Percentiles rank a stretch among this genome's conserved stretches.
phyloP scores from a whole-genome alignment of 1,140 invertebrate species.

The Formica selysi region DNA sequence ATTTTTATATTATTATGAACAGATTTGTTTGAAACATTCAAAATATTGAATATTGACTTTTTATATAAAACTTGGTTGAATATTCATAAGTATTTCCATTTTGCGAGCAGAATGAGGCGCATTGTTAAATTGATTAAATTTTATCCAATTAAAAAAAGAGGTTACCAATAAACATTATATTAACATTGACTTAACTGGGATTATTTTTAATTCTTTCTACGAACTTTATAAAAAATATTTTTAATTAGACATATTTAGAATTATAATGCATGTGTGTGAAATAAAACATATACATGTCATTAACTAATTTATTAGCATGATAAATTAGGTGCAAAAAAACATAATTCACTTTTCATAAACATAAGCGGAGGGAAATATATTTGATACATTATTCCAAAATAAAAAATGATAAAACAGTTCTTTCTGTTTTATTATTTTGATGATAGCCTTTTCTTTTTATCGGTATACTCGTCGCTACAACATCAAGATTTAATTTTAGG shows the following conservation, averaged over 20 bases:
- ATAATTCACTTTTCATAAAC: background rate
- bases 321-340: background rate
- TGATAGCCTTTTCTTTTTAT: background rate
- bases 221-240: background rate
- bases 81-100: background rate
- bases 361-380: background rate
- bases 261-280: background rate
- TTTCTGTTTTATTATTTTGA: no score
- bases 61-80: no score
- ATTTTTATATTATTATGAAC: background rate
- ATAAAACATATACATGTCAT: background rate
- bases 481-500: background rate
- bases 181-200: background rate
- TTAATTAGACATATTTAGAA: background rate
- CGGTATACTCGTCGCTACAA: background rate
- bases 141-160: background rate
- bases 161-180: background rate
- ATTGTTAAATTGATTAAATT: background rate
- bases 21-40: background rate
- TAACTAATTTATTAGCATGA: slow-evolving; percentile 19
- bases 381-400: slow-evolving; percentile 10
- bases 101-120: background rate
- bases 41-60: background rate
- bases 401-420: background rate
- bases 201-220: background rate